Evolutionary conservation across 2,797 vertebrate species (phyloP), one percentile per base, ranked within the genome.

Genomic region (Octomys mimax): DNA sequence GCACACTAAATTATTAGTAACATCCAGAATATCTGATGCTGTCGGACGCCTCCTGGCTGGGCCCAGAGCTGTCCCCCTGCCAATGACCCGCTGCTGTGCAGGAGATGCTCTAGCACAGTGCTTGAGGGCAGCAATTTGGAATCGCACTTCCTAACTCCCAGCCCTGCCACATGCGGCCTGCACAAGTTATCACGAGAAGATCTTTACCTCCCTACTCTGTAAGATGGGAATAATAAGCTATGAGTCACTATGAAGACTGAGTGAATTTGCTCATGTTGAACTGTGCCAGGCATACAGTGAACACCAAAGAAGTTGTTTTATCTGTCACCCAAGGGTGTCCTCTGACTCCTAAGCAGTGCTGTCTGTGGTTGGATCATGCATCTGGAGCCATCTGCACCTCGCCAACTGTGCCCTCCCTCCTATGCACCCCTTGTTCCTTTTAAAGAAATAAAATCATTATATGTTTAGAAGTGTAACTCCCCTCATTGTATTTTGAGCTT

Each of bases 341-440:
- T 57, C 68, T 49, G 49, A 46, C 54, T 87, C 79, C 26, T 61
- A 54, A 39, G 24, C 64, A 86, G 57, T 18, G 12, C 33, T 22
- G 33, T 71, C 62, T 42, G 3, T 0, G 10, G 11, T 0, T 1
- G 18, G 12, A 9, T 46, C 28, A 1, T 5, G 26, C 18, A 28
- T 28, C 12, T 16, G 10, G 66, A 54, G 26, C n/a, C 39, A 22
- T 10, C 7, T 2, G 0, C 13, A 28, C 24, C 57, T 39, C 39
- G 18, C 31, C n/a, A 5, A 2, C 13, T 9, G 10, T 68, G 7
- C 1, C 1, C 42, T n/a, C 18, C 49, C 87, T 66, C 36, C 39
- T 82, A 54, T 39, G 22, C 13, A 22, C 62, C 62, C 57, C 22
- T 75, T 19, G 4, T 79, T 89, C 71, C 70, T 64, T 62, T 39